Evolutionary conservation across 2,797 vertebrate genomes (phyloP).

Genomic region (Periparus ater): DNA sequence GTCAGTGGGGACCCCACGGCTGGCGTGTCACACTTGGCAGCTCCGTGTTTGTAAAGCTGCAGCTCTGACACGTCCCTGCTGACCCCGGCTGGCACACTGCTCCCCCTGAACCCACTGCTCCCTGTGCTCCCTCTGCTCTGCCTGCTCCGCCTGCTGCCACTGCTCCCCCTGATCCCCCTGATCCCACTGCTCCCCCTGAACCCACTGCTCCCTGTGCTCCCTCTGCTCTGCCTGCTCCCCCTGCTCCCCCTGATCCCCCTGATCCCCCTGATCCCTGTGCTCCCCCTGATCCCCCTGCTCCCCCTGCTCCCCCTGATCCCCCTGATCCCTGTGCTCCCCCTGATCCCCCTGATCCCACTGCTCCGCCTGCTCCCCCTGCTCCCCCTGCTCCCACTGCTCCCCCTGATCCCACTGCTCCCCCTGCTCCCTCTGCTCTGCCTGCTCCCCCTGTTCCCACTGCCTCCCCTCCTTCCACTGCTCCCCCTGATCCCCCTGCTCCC

Average conservation of each 20-base stretch:
- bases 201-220: not conserved
- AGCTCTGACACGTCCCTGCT: not conserved
- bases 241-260: not conserved
- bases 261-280: not conserved
- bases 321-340: not conserved
- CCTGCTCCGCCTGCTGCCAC: not conserved
- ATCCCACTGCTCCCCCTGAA: not conserved
- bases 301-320: not conserved
- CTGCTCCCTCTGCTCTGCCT: not conserved
- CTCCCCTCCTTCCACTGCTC: not conserved
- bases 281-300: not conserved
- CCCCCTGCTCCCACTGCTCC: not conserved
- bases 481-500: rapidly evolving
- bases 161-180: not conserved
- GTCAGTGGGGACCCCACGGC: not conserved
- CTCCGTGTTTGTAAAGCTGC: not conserved
- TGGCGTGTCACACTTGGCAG: not conserved
- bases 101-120: not conserved
- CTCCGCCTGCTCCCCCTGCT: not conserved
- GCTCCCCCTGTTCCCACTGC: rapidly evolving
- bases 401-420: not conserved
- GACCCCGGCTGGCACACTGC: rapidly evolving
- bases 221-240: not conserved
- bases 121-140: too few species aligned
- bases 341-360: not conserved